A percentile compares a stretch with the other conserved stretches of the same genome.
These are phyloP conservation scores for Periophthalmus modestus DNA, from an alignment of 2,113 vertebrate species.

Conservation along the genomic window DNA sequence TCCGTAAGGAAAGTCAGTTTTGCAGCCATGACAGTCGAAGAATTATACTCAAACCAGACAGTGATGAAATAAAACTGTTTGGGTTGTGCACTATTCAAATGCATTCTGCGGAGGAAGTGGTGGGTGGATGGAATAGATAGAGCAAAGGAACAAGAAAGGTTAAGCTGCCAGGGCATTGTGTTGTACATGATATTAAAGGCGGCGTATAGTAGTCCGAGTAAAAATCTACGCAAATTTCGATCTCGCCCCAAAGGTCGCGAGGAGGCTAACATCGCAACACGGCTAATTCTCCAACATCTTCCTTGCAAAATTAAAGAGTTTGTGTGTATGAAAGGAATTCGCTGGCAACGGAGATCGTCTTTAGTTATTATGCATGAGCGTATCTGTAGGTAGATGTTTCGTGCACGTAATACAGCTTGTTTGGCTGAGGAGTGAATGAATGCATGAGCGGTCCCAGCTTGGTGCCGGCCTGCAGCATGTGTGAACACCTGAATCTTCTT, in stretches of 20 bases:
- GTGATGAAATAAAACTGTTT: background rate
- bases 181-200: constrained; percentile 15
- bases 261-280: constrained; percentile 5
- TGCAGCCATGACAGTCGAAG: constrained; percentile 31
- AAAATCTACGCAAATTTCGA: constrained; percentile 29
- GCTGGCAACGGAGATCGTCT: constrained; percentile 7
- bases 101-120: constrained; percentile 8
- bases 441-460: constrained; percentile 51
- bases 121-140: constrained; percentile 3
- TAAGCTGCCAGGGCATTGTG: constrained; percentile 24
- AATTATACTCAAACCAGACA: background rate
- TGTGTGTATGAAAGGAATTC: constrained; percentile 16
- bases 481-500: constrained; percentile 54
- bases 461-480: constrained; percentile 38
- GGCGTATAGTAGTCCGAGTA: background rate
- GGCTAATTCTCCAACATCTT: constrained; percentile 15
- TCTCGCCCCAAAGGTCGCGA: constrained; percentile 54
- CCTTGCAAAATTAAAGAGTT: constrained; percentile 24
- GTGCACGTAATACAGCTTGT: constrained; percentile 44
- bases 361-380: constrained; percentile 29
- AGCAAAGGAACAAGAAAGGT: constrained; percentile 30
- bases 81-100: background rate
- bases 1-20: constrained; percentile 52
- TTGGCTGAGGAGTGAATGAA: constrained; percentile 59
- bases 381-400: constrained; percentile 17